Evolutionary conservation across 2,113 vertebrate species (phyloP), one percentile per base, ranked within the genome.

Genomic region (Menidia beryllina): DNA sequence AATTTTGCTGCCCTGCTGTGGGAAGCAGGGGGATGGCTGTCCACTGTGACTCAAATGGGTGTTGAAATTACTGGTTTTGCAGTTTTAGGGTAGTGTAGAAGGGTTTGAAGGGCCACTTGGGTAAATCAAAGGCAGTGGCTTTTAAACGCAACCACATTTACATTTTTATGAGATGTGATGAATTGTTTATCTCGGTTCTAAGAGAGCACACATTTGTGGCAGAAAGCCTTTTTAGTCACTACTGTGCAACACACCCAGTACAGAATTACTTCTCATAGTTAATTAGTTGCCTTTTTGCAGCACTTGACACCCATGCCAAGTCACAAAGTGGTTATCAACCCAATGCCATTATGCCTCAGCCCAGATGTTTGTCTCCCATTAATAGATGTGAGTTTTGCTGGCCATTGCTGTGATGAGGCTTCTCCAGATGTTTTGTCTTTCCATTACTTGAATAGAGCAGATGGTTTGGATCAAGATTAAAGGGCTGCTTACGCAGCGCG

Each of bases 371-470:
- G 41, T 55, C 62, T 61, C 57, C 71, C 75, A 80, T 77, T 84
- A 91, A 86, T 50, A 78, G 62, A 79, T 75, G 36, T 75, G 81
- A 86, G 84, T 82, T 83, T 70, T 72, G 67, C 75, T 60, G 75
- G 52, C 47, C 12, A 9, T 15, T 48, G 69, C 79, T 69, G 38
- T 9, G 26, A 26, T 64, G 67, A 73, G 74, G 75, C 71, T 58
- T 78, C 84, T 82, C 85, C 91, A 92, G 85, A 92, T 93, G 91
- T 88, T 89, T 82, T 52, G 70, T 68, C 73, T 89, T 74, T 72
- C 67, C 72, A 61, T 82, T 80, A 67, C 75, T 80, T 79, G 78
- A 66, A 87, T 25, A 56, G 55, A 75, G 84, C 86, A 90, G 86
- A 84, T 84, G 83, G 66, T 72, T 84, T 81, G 77, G 74, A 61